These are phyloP conservation scores for Pterocles gutturalis DNA, from an alignment of 2,113 vertebrate genomes.

Conservation along the genomic window DNA sequence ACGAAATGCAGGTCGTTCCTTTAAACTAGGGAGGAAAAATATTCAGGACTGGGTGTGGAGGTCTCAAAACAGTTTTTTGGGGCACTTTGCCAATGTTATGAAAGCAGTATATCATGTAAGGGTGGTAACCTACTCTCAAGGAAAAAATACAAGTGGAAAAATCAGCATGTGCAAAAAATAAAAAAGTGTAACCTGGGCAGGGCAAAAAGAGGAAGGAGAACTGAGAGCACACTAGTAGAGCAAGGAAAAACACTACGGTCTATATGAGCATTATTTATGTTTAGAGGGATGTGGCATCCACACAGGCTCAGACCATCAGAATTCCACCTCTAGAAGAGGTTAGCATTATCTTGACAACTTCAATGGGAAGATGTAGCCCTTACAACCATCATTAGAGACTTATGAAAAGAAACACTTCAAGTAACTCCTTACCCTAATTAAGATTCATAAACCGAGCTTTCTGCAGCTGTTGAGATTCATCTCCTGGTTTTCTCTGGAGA, in stretches of 20 bases:
- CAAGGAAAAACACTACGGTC: neutral
- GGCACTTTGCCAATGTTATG: neutral
- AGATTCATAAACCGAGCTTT: neutral
- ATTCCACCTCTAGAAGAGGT: neutral
- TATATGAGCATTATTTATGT: neutral
- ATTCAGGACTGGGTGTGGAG: neutral
- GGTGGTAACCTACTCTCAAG: neutral
- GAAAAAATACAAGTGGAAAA: neutral
- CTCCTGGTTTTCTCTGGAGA: neutral
- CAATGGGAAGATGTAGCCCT: neutral
- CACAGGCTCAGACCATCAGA: neutral
- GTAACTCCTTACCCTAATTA: neutral
- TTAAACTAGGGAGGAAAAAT: neutral
- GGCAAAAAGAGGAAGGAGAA: neutral
- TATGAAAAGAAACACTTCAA: neutral
- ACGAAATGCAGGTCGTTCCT: neutral
- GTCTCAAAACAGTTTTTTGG: neutral
- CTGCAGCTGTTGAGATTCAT: slow-evolving; percentile 47
- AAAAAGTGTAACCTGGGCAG: neutral
- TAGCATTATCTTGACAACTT: neutral
- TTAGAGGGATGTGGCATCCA: neutral
- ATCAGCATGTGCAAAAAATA: neutral
- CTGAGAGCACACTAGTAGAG: neutral
- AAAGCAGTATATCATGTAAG: neutral
- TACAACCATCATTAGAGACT: neutral